Percentiles rank a stretch among this genome's conserved stretches.
These are phyloP conservation scores for Cheilosia vernalis DNA, from an alignment of 2,888 invertebrate genomes.

Conservation along the genomic window DNA sequence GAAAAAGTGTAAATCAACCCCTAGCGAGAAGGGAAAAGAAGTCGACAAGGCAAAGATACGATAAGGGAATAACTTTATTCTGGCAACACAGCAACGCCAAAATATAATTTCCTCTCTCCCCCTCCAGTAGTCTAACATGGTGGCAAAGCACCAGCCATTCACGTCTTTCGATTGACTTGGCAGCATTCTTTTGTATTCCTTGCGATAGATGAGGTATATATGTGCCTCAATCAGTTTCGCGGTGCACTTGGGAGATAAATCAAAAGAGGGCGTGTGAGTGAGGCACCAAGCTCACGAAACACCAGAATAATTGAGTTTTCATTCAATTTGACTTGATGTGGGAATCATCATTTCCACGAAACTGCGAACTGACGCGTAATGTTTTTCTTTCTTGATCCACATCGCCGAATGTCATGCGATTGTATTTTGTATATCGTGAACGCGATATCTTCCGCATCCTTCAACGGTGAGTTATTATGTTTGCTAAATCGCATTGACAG, in stretches of 20 bases:
- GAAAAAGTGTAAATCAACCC: constrained; percentile 49
- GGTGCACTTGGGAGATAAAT: constrained; percentile 66
- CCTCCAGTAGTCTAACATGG: too few species aligned
- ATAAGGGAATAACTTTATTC: constrained; percentile 51
- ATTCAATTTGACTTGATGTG: constrained; percentile 68
- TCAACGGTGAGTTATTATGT: constrained; percentile 69
- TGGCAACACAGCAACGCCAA: constrained; percentile 1
- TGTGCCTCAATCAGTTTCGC: constrained; percentile 27
- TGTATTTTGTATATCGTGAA: constrained; percentile 37
- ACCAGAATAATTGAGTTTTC: constrained; percentile 70
- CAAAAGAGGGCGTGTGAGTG: constrained; percentile 27
- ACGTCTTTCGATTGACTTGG: constrained; percentile 55
- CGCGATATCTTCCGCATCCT: constrained; percentile 63
- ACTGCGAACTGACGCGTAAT: constrained; percentile 6
- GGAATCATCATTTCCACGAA: constrained; percentile 30
- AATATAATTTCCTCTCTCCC: not conserved
- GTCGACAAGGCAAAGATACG: constrained; percentile 28
- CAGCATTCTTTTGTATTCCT: constrained; percentile 47
- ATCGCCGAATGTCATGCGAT: constrained; percentile 22
- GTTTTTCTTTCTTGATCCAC: not conserved
- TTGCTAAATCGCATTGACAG: constrained; percentile 69
- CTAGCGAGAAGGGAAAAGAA: constrained; percentile 3
- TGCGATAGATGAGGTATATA: not conserved
- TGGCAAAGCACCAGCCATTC: constrained; percentile 51
- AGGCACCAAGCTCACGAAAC: constrained; percentile 17